These are phyloP conservation scores for Ceuthmochares aereus DNA, from an alignment of 2,113 vertebrate species.

Conservation along the genomic window DNA sequence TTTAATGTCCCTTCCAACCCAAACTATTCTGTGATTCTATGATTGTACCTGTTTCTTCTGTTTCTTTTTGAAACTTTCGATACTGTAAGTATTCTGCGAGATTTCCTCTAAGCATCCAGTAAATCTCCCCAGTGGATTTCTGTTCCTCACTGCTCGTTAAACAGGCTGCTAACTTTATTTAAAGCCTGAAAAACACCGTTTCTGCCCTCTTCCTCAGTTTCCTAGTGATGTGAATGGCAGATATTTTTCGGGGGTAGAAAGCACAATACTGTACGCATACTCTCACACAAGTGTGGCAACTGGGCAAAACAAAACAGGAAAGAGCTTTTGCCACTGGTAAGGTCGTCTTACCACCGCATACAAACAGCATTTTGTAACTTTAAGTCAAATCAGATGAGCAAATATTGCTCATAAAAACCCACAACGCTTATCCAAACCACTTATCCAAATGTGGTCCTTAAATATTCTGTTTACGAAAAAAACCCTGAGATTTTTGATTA, in stretches of 20 bases:
- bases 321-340: neutral
- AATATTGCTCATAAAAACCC: neutral
- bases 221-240: neutral
- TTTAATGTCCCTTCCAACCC: too few relatives aligned
- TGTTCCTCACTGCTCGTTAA: neutral
- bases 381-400: neutral
- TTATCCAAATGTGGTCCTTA: neutral
- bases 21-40: too few relatives aligned
- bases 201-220: neutral
- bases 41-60: neutral
- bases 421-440: neutral
- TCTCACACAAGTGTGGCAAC: neutral
- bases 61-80: neutral
- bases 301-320: neutral
- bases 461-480: neutral
- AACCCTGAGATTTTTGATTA: neutral
- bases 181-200: neutral
- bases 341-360: neutral
- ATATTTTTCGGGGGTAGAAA: neutral
- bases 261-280: fast-evolving
- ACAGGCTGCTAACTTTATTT: neutral
- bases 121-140: neutral
- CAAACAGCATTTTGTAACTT: neutral
- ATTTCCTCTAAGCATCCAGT: neutral
- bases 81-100: neutral